Evolutionary conservation across 2,888 invertebrate genomes (phyloP), one percentile per base, ranked within the genome.

Genomic region (Synanthedon myopaeformis): DNA sequence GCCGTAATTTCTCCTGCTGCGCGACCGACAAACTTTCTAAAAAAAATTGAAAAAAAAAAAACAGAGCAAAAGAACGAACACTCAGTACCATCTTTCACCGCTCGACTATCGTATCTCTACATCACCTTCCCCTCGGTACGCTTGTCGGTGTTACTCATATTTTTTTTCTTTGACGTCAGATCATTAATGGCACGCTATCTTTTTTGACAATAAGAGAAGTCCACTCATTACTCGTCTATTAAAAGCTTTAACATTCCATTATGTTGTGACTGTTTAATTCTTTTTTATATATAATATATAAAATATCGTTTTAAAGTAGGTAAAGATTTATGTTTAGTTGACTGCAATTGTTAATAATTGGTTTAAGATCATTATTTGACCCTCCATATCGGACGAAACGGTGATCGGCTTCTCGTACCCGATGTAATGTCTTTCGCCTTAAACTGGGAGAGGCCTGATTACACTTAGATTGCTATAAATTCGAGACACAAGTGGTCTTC

Each of bases 1-100:
- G 72, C 69, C 66, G 75, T 82, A 83, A 84, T 87, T 86, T 87
- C 85, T 79, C 85, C 76, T 72, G 79, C 79, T 61, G 77, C 71
- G 82, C 79, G 78, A 73, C 78, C 78, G 76, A 79, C 81, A 76
- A 73, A 86, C 87, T 87, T 87, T 87, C 87, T 87, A 87, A 87
- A 86, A 35, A 35, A 83, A 82, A 79, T 74, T 77, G 75, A 61
- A 77, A 78, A 69, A 76, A 69, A 76, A 78, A 79, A 76, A 77
- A 66, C 75, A 76, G 74, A 81, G 79, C 79, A 82, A 84, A 83
- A 83, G 80, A 83, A 78, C 78, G 69, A 76, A 69, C 79, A 76
- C 79, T 81, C 78, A 74, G 80, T 79, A 75, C 74, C 76, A 77
- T 86, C 86, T 86, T 84, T 87, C 84, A 85, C 85, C 80, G 76